Base-by-base conservation (phyloP, 92 coral and sea anemone genomes). In the Zoanthus sociatus region DNA sequence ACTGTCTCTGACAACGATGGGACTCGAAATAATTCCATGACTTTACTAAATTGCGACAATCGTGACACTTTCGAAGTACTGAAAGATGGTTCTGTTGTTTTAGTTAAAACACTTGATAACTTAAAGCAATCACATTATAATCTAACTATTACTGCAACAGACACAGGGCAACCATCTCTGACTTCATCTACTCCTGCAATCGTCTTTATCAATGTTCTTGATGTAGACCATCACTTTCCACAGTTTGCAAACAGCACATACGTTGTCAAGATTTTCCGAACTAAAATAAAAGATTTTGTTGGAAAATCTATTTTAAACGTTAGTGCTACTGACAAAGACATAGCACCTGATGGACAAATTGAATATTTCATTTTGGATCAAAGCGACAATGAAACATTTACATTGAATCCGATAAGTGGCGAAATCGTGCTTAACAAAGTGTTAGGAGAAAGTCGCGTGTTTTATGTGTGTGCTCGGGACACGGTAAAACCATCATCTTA, bases 311-410 rank as follows among this genome's bases (percentile, higher is more conserved):
- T 77, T 55, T 77, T 77, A 77, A 77, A 30, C 11, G 82, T 77
- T 77, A 48, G 73, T 26, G 93, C 93, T 6, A 73, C 72, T 3
- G 93, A 87, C 53, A 31, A 18, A 46, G 90, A 90, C 61, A 11
- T 4, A 7, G 90, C 50, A 8, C 71, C 73, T 7, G 75, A 81
- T 42, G 90, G 87, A 10, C 12, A 18, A 46, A 48, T 90, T 13
- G 13, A n/a, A 4, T 90, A 78, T 53, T 86, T 82, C 47, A 90
- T 90, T 73, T 86, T 61, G 16, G 87, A 90, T 54, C 37, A 9
- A n/a, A 64, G 71, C 7, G 85, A 76, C 12, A 18, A 5, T 33
- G 83, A 87, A 44, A 33, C 56, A 11, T 90, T 90, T 76, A 26
- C 71, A 18, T n/a, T 90, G 30, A 63, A 87, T 71, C 17, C 69